These are phyloP conservation scores for Ormyrus pomaceus DNA, from an alignment of 2,888 invertebrate genomes.

Conservation along the genomic window DNA sequence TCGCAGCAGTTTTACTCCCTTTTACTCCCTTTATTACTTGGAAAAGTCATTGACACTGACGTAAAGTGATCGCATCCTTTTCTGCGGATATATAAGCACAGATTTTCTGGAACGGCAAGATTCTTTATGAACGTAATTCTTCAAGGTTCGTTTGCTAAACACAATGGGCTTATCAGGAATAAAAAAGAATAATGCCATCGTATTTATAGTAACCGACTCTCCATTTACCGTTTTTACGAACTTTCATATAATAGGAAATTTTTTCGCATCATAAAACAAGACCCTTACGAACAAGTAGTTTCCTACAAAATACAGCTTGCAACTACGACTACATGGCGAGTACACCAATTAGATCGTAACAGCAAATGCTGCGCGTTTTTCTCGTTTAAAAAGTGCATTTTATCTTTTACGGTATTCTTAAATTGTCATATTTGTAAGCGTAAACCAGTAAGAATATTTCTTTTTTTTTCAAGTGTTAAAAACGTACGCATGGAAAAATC, in stretches of 20 bases:
- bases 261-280: neutral
- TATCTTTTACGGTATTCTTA: too few relatives aligned
- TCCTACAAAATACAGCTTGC: too few relatives aligned
- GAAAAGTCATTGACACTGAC: constrained; percentile 4
- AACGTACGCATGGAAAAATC: too few relatives aligned
- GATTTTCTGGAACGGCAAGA: neutral
- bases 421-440: too few relatives aligned
- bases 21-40: neutral
- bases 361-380: too few relatives aligned
- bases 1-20: neutral
- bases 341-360: too few relatives aligned
- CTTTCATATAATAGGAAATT: neutral
- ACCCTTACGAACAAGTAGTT: neutral
- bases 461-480: too few relatives aligned
- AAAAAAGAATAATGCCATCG: neutral
- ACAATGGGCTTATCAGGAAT: neutral
- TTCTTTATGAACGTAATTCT: constrained; percentile 13
- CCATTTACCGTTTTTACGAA: neutral
- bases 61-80: neutral
- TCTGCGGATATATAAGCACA: neutral
- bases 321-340: too few relatives aligned
- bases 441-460: too few relatives aligned
- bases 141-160: constrained; percentile 3
- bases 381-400: too few relatives aligned
- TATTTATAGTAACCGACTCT: neutral